Evolutionary conservation across 1,140 invertebrate species (phyloP), one percentile per base, ranked within the genome.

Genomic region (Micrasema minimum): DNA sequence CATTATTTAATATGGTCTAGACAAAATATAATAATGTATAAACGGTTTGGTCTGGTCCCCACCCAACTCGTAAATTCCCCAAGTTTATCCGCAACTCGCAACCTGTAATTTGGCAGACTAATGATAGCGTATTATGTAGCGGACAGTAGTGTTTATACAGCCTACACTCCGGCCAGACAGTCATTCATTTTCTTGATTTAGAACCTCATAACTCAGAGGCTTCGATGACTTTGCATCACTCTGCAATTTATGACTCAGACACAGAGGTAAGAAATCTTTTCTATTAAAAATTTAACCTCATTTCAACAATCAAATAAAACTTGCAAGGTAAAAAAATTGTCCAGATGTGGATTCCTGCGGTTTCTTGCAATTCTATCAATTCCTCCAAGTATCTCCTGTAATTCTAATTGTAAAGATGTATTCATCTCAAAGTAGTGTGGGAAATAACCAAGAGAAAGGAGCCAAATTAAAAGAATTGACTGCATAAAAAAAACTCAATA

Each of bases 121-220:
- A 72, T 72, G 66, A 72, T 68, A 65, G 41, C 35, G 64, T 46
- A 72, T 68, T 64, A 72, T 72, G 55, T 31, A 38, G 35, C 51
- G 18, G 64, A 61, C 57, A 46, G 53, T 68, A 68, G 57, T 67
- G 65, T 66, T 72, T 67, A 68, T 59, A 68, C 48, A 55, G 35
- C 65, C 71, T 55, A 38, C 48, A 51, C 57, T 38, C 51, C 23
- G 50, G 41, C 46, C 50, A 71, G 57, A 51, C 57, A 53, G 38
- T 31, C 46, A 26, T 64, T 68, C 45, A 72, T 68, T 72, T 61
- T 46, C 46, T 53, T 62, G 46, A 72, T 72, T 72, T 72, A 68
- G 66, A 64, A 41, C 31, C 37, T 72, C 71, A 66, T 72, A 68
- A 72, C 57, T 72, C 57, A 66, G 18, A 31, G 46, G 37, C 46